Conservation (phyloP, 2,797 vertebrate genomes). For the Neosilurus hyrtlii region DNA sequence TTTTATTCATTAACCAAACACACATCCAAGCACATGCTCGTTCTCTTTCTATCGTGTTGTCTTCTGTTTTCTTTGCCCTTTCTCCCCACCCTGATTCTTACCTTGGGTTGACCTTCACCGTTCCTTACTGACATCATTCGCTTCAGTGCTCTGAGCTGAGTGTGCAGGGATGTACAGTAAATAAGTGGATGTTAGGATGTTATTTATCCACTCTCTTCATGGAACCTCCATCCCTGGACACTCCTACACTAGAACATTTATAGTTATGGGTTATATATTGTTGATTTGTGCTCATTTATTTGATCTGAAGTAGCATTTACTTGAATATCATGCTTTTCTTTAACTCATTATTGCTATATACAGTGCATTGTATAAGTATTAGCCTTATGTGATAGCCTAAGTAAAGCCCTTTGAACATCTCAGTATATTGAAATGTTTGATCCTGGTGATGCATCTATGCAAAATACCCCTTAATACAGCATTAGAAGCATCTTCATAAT, state of each 20-base stretch:
- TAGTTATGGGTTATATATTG: conserved; percentile 44
- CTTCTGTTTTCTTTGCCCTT: conserved; percentile 46
- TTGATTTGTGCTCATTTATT: background rate
- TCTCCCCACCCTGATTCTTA: conserved; percentile 63
- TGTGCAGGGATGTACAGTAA: conserved; percentile 49
- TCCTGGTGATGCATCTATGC: too few relatives aligned
- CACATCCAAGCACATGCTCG: background rate
- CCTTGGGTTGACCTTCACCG: conserved; percentile 69
- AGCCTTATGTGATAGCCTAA: background rate
- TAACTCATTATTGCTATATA: background rate
- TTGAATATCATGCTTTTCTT: background rate
- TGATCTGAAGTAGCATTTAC: conserved; percentile 19
- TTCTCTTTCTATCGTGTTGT: conserved; percentile 11
- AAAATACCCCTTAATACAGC: background rate
- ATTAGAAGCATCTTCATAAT: too few relatives aligned
- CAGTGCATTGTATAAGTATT: background rate
- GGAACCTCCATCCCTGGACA: background rate
- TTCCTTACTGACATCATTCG: conserved; percentile 44
- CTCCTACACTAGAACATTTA: background rate
- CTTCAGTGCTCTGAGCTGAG: conserved; percentile 61
- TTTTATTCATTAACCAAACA: conserved; percentile 56
- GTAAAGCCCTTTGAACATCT: background rate
- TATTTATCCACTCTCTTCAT: conserved; percentile 20
- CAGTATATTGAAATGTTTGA: background rate
- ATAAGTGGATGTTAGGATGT: conserved; percentile 46